Evolutionary conservation across 2,797 vertebrate genomes (phyloP).

Genomic region (Sebastes baramenuke): DNA sequence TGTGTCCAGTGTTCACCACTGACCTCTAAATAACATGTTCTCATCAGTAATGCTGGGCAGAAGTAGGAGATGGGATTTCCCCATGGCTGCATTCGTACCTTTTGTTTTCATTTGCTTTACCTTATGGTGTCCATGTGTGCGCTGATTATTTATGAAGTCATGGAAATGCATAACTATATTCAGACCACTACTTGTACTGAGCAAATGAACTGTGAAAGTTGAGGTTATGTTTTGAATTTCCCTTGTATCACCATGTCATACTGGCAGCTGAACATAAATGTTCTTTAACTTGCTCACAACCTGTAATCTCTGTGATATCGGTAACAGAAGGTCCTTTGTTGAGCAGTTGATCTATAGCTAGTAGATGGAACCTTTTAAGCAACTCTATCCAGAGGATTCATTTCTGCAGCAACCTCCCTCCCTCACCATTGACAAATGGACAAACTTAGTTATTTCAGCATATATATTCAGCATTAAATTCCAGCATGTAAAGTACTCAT

Average conservation of each 20-base stretch:
- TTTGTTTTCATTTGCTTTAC: conserved; percentile 17
- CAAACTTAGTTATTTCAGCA: neutral
- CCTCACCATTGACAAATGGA: neutral
- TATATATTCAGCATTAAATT: neutral
- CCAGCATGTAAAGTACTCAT: neutral
- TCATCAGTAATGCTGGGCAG: neutral
- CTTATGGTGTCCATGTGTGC: conserved; percentile 27
- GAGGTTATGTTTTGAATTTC: conserved; percentile 26
- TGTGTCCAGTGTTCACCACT: neutral
- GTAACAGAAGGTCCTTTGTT: too few relatives aligned
- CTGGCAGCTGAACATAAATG: conserved; percentile 3
- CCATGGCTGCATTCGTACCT: neutral
- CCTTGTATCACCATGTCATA: conserved; percentile 16
- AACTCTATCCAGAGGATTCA: neutral
- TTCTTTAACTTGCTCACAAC: neutral
- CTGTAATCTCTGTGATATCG: neutral
- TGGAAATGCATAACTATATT: conserved; percentile 16
- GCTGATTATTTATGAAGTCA: conserved; percentile 35
- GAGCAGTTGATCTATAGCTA: neutral
- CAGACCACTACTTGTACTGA: neutral
- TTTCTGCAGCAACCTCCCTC: neutral
- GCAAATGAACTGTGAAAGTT: conserved; percentile 39
- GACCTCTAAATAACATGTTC: neutral
- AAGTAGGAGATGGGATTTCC: neutral
- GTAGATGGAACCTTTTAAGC: neutral